Percentiles rank a stretch among this genome's conserved stretches.
These are phyloP conservation scores for Drosophila auraria DNA, from an alignment of 1,140 invertebrate species.

Conservation along the genomic window DNA sequence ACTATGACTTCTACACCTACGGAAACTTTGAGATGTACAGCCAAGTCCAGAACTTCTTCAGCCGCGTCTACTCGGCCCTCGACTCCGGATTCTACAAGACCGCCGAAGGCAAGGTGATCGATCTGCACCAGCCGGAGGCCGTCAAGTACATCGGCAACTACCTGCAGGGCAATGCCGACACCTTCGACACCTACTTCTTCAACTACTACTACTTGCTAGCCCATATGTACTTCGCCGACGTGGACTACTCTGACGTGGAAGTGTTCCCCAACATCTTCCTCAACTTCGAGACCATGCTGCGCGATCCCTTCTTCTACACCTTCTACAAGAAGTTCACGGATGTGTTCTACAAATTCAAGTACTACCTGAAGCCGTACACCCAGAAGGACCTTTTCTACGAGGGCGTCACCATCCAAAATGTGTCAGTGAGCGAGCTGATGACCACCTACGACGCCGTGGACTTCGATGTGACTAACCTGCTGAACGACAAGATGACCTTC, in stretches of 20 bases:
- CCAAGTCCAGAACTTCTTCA: constrained; percentile 3
- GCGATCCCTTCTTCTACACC: constrained; percentile 7
- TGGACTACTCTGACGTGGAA: background rate
- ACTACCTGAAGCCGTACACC: constrained; percentile 8
- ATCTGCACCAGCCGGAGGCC: constrained; percentile 4
- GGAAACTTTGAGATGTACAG: constrained; percentile 1
- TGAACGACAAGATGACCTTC: constrained; percentile 8
- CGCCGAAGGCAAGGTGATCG: background rate
- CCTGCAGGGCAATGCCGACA: constrained; percentile 7
- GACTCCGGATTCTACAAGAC: constrained; percentile 1
- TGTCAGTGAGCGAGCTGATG: background rate
- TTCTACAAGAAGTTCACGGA: constrained; percentile 6
- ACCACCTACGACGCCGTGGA: constrained; percentile 1
- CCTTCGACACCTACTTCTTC: constrained; percentile 2
- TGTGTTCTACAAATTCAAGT: background rate
- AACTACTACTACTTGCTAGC: constrained; percentile 2
- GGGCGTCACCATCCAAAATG: background rate
- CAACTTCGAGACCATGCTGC: constrained; percentile 10
- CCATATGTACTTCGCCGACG: constrained; percentile 11
- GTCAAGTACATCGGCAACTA: constrained; percentile 4
- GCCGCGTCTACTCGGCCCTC: background rate
- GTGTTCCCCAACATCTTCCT: constrained; percentile 1
- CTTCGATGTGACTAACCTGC: constrained; percentile 4
- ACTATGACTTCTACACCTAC: constrained; percentile 5
- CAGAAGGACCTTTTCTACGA: constrained; percentile 1